Percentiles rank a stretch among this genome's conserved stretches.
These are phyloP conservation scores for Chaunax sp. DNA, from an alignment of 2,797 vertebrate species.

Conservation along the genomic window DNA sequence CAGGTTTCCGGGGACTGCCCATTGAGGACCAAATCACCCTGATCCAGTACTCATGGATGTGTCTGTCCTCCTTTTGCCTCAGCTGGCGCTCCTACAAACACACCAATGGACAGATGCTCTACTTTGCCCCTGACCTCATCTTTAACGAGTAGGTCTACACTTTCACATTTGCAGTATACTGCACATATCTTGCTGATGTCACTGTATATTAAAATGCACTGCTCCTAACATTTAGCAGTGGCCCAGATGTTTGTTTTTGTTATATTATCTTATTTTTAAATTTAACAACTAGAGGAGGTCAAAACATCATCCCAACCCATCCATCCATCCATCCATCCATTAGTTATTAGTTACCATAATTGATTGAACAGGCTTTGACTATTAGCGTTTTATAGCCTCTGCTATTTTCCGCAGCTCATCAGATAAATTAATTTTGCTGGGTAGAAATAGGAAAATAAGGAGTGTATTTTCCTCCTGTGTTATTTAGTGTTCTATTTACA, in stretches of 20 bases:
- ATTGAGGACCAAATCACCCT: constrained; percentile 99
- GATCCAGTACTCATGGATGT: constrained; percentile 99
- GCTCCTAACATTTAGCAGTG: background rate
- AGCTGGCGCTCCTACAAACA: constrained; percentile 99
- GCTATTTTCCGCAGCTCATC: constrained; percentile 39
- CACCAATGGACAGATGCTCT: constrained; percentile 98
- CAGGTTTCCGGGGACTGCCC: constrained; percentile 97
- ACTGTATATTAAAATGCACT: background rate
- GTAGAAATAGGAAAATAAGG: too few relatives aligned
- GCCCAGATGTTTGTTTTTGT: background rate
- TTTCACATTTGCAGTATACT: constrained; percentile 7
- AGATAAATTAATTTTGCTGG: constrained; percentile 39
- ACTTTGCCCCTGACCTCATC: constrained; percentile 98
- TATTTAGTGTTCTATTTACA: constrained; percentile 36
- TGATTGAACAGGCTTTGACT: constrained; percentile 25
- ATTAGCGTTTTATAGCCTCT: constrained; percentile 14
- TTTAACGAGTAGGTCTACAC: constrained; percentile 94
- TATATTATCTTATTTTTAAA: background rate
- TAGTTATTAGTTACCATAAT: constrained; percentile 34
- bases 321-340: too few relatives aligned
- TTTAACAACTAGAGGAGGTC: constrained; percentile 6
- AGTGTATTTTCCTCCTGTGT: constrained; percentile 29
- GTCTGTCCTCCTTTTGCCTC: constrained; percentile 98
- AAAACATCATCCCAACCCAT: background rate
- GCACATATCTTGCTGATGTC: background rate